A percentile compares a stretch with the other conserved stretches of the same genome.
Evolutionary conservation across 2,888 invertebrate species (phyloP).

Genomic region (Deilephila porcellus): DNA sequence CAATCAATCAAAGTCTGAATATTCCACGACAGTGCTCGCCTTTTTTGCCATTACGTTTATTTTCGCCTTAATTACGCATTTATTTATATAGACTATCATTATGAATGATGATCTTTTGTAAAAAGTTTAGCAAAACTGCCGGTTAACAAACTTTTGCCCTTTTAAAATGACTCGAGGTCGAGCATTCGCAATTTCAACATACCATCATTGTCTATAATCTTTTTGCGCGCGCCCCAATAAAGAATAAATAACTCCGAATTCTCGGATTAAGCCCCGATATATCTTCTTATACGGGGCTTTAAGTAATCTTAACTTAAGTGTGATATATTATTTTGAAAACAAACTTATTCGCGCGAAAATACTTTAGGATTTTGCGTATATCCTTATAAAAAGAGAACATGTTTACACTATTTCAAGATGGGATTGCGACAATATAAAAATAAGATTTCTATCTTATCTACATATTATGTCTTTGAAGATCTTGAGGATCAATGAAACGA

Average conservation of each 20-base stretch:
- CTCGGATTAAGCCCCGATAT: constrained; percentile 67
- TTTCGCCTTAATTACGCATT: constrained; percentile 3
- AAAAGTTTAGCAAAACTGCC: not conserved
- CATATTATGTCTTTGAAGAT: constrained; percentile 12
- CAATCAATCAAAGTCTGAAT: constrained; percentile 10
- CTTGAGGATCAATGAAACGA: not conserved
- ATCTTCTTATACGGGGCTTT: constrained; percentile 69
- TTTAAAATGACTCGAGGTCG: not conserved
- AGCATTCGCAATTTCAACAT: not conserved
- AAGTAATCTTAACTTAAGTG: constrained; percentile 73
- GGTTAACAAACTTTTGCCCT: not conserved
- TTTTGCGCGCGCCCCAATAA: constrained; percentile 50
- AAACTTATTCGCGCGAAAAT: constrained; percentile 60
- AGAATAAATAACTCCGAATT: constrained; percentile 57
- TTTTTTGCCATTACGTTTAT: not conserved
- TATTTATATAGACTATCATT: not conserved
- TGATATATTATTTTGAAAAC: constrained; percentile 75
- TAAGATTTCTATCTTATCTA: constrained; percentile 8
- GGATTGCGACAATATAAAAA: constrained; percentile 32
- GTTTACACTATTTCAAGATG: constrained; percentile 53
- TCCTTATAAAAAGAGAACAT: constrained; percentile 58
- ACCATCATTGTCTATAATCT: constrained; percentile 34
- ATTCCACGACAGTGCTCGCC: not conserved
- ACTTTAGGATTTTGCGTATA: constrained; percentile 52
- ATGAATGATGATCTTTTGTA: not conserved